Evolutionary conservation across 1,140 invertebrate genomes (phyloP).

Genomic region (Trichonephila clavipes): DNA sequence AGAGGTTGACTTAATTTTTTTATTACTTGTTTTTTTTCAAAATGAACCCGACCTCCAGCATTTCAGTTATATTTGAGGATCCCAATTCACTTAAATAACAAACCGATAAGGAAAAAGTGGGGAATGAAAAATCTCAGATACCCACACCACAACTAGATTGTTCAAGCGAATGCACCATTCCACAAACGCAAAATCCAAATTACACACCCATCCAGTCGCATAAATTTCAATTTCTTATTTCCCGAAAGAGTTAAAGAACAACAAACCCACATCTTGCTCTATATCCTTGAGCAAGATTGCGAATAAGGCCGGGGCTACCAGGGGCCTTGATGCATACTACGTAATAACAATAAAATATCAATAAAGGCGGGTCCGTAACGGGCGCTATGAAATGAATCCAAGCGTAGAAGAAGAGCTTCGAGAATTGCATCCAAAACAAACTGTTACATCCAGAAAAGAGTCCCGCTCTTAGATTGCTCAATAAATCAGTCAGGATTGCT

Average conservation of each 20-base stretch:
- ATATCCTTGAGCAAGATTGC: constrained; percentile 10
- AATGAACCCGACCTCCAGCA: no score
- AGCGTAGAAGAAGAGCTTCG: constrained; percentile 12
- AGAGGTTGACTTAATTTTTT: no score
- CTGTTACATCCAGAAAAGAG: constrained; percentile 34
- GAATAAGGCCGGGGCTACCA: not conserved
- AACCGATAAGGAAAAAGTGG: no score
- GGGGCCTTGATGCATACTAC: not conserved
- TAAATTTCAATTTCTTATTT: constrained; percentile 6
- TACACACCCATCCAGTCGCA: not conserved
- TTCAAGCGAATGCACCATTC: not conserved
- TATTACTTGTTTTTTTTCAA: no score
- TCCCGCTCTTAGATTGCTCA: constrained; percentile 40
- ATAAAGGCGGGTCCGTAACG: constrained; percentile 1
- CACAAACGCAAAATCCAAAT: not conserved
- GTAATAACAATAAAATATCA: constrained; percentile 48
- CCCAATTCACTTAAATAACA: no score
- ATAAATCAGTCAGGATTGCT: constrained; percentile 66
- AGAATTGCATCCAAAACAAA: constrained; percentile 17
- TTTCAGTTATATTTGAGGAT: no score
- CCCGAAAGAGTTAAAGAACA: not conserved
- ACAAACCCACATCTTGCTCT: not conserved
- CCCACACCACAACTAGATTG: no score
- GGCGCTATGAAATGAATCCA: not conserved
- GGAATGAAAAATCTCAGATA: no score